Evolutionary conservation across 2,113 vertebrate species (phyloP).

Genomic region (Caranx ignobilis): DNA sequence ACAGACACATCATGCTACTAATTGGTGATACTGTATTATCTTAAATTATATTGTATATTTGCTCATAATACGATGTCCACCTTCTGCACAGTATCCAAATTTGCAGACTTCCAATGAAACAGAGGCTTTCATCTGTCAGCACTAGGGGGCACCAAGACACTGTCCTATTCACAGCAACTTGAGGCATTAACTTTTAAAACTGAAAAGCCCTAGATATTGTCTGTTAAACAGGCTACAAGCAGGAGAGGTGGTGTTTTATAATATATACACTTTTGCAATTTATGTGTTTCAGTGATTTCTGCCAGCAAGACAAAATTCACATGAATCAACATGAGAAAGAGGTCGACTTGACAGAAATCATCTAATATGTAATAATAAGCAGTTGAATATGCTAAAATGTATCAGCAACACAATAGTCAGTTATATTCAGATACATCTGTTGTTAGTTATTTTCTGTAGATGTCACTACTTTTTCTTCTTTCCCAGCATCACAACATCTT

Average conservation of each 20-base stretch:
- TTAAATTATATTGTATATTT: not conserved
- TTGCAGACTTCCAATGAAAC: not conserved
- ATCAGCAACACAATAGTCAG: not conserved
- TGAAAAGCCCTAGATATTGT: not conserved
- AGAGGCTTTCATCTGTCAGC: slow-evolving; percentile 14
- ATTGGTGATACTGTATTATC: not conserved
- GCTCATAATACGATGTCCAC: not conserved
- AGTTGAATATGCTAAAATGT: not conserved
- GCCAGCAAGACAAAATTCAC: not conserved
- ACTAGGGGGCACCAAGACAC: slow-evolving; percentile 75
- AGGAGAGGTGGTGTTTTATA: not conserved
- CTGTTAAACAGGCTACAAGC: not conserved
- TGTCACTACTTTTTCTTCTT: slow-evolving; percentile 12
- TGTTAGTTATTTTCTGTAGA: not conserved
- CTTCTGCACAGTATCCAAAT: not conserved
- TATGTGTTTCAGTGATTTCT: not conserved
- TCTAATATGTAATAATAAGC: not conserved
- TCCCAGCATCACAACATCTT: slow-evolving; percentile 22
- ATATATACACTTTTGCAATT: not conserved
- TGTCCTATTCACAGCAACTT: slow-evolving; percentile 11
- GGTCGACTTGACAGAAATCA: not conserved
- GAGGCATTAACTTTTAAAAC: not conserved
- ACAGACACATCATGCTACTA: not conserved
- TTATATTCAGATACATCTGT: not conserved
- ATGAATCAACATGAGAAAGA: not conserved